Percentiles rank a stretch among this genome's conserved stretches.
phyloP scores from a whole-genome alignment of 2,888 invertebrate species.

The Heliconius ismenius region DNA sequence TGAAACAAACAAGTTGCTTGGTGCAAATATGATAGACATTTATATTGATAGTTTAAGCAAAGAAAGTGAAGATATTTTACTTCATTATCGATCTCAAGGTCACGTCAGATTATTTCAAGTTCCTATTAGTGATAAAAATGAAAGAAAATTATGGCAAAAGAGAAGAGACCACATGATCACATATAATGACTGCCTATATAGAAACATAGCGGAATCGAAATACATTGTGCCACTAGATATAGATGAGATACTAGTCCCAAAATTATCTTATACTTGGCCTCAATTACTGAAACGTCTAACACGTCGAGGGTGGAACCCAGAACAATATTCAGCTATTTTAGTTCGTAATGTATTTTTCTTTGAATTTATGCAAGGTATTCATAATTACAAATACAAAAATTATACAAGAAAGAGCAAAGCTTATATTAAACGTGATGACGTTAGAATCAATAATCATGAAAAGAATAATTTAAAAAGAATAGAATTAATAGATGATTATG shows the following conservation, averaged over 20 bases:
- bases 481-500: constrained; percentile 59
- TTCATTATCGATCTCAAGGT: constrained; percentile 79
- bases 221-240: constrained; percentile 87
- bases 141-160: constrained; percentile 81
- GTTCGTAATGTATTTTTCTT: constrained; percentile 87
- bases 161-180: constrained; percentile 88
- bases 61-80: constrained; percentile 78
- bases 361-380: constrained; percentile 72
- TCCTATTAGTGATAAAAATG: constrained; percentile 74
- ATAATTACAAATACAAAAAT: constrained; percentile 54
- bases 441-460: constrained; percentile 57
- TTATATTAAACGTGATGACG: constrained; percentile 71
- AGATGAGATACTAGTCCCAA: constrained; percentile 88
- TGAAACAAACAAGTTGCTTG: constrained; percentile 85
- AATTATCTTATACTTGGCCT: constrained; percentile 81
- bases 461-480: constrained; percentile 59
- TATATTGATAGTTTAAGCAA: constrained; percentile 84
- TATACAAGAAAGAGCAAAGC: constrained; percentile 56
- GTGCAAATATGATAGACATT: constrained; percentile 84
- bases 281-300: constrained; percentile 78
- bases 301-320: constrained; percentile 67
- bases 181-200: constrained; percentile 90
- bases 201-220: constrained; percentile 84
- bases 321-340: constrained; percentile 82
- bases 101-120: constrained; percentile 76